Base-by-base conservation (phyloP, 2,888 invertebrate species). In the Pollenia amentaria region DNA sequence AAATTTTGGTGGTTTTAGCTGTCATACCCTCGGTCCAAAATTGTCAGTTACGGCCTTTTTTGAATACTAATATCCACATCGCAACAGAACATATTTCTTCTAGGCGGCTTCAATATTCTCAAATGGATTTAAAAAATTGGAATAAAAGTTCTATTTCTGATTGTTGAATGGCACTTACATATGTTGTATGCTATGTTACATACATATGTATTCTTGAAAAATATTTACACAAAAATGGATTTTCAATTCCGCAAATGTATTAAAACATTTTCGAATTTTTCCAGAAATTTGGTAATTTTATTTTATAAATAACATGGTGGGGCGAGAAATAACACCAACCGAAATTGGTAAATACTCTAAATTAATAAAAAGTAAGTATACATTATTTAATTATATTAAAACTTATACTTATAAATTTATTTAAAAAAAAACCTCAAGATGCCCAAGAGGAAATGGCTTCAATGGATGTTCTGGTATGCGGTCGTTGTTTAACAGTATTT, bases 381-480 rank as follows among this genome's bases (percentile, higher is more conserved):
- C 2, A 7, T 48, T 42, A 42, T 21, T 3, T 18, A 21, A 40
- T 40, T 29, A 29, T 9, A 9, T 2, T 21, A 18, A 51, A 64
- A 60, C 9, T 38, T 1, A 3, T 51, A 11, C 2, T 21, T 65
- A 21, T n/a, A 62, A 16, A 44, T 7, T 6, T 51, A 18, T 40
- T n/a, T 14, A 64, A 8, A 40, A 8, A 40, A 1, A 4, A 4
- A 3, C 29, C 29, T 6, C 3, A 29, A 97, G 97, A 95, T 90
- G 96, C 97, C 11, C 96, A 96, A 94, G 95, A 96, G 89, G 96
- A 97, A 91, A 95, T 97, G 94, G 95, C 96, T 79, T 95, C 95
- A 78, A 93, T 97, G 87, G 97, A 97, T 94, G 96, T 97, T 8
- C 93, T 97, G 38, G 97, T 97, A 0, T 97, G 97, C 93, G 97